Conservation (phyloP, 2,888 invertebrate species). For the Labia minor region DNA sequence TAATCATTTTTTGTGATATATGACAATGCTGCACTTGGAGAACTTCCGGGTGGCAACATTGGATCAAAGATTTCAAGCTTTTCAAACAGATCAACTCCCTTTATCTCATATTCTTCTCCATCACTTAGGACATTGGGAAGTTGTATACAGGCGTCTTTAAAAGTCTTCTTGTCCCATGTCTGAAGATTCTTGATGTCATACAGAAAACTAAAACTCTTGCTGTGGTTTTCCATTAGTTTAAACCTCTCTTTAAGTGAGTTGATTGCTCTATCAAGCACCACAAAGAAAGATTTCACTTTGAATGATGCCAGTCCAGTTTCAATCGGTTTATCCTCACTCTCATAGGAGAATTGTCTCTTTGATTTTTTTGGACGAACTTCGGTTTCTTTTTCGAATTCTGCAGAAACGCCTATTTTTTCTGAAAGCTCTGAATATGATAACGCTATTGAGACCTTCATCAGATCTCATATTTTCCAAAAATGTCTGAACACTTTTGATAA, state of each 20-base stretch:
- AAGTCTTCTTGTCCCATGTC: not conserved
- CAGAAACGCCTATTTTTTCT: constrained; percentile 15
- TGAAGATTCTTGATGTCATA: constrained; percentile 13
- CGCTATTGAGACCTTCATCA: not conserved
- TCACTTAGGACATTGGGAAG: constrained; percentile 17
- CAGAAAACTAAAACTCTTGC: constrained; percentile 17
- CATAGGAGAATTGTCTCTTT: constrained; percentile 20
- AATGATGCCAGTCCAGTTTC: not conserved
- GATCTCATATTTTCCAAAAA: too few species aligned
- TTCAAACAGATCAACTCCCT: constrained; percentile 16
- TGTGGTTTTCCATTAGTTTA: constrained; percentile 16
- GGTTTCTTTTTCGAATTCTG: constrained; percentile 18
- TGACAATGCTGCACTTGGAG: constrained; percentile 15
- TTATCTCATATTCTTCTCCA: constrained; percentile 17
- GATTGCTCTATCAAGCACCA: constrained; percentile 18
- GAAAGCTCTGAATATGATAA: constrained; percentile 3
- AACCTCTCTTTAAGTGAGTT: constrained; percentile 16
- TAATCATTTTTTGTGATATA: constrained; percentile 18
- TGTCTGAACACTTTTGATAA: not conserved
- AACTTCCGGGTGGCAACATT: constrained; percentile 14
- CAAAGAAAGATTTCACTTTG: constrained; percentile 17
- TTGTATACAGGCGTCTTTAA: not conserved
- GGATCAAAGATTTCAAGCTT: constrained; percentile 19
- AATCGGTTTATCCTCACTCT: constrained; percentile 20
- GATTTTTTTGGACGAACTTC: constrained; percentile 19